Percentiles rank a stretch among this genome's conserved stretches.
Conservation (phyloP, 1,140 invertebrate species). For the Probaryconus sp. region DNA sequence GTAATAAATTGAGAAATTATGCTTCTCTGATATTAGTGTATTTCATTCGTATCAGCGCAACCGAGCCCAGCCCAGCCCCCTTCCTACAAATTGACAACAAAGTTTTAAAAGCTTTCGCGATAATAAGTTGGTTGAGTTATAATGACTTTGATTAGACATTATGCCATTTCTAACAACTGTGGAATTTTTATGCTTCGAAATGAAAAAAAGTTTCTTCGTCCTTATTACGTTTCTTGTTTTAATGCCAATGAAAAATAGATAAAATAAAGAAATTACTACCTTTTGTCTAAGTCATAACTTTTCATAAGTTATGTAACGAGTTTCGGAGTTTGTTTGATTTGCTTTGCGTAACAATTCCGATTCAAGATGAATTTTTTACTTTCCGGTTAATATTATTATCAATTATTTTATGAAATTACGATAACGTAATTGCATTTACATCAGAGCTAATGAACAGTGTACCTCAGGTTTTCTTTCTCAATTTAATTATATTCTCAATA, state of each 20-base stretch:
- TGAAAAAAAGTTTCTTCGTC: conserved; percentile 10
- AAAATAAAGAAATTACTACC: background rate
- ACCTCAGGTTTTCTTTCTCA: too few relatives aligned
- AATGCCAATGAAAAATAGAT: background rate
- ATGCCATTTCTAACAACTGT: conserved; percentile 13
- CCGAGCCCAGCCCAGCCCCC: background rate
- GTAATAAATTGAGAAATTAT: background rate
- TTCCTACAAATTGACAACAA: conserved; percentile 35
- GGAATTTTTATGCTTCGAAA: conserved; percentile 18
- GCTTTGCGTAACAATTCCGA: background rate
- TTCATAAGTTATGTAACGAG: background rate
- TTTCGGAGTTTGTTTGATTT: background rate
- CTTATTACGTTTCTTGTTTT: conserved; percentile 3
- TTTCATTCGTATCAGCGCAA: conserved; percentile 1
- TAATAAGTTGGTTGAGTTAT: conserved; percentile 50
- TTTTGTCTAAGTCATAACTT: background rate
- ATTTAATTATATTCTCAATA: too few relatives aligned
- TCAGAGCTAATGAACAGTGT: too few relatives aligned
- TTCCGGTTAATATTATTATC: too few relatives aligned
- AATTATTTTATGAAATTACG: too few relatives aligned
- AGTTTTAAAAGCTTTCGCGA: conserved; percentile 38
- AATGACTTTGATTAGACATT: conserved; percentile 53
- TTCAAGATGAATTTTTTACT: background rate
- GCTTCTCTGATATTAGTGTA: conserved; percentile 7
- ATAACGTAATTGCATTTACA: too few relatives aligned